phyloP scores from a whole-genome alignment of 2,113 vertebrate species.

The Electrona antarctica region DNA sequence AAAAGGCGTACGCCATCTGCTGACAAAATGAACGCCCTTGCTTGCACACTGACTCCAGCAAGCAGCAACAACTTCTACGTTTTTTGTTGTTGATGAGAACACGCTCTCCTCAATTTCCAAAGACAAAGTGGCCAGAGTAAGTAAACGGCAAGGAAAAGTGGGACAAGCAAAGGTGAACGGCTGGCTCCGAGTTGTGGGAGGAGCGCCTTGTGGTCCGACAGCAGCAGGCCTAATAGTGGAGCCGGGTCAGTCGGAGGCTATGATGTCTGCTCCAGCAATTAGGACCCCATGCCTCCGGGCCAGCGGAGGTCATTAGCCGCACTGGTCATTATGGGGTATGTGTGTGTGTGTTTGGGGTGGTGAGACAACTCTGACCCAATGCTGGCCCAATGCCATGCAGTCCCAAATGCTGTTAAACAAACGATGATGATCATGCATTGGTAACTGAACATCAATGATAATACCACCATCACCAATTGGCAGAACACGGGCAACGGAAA shows the following conservation, averaged over 20 bases:
- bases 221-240: slow-evolving; percentile 38
- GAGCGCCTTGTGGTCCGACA: slow-evolving; percentile 45
- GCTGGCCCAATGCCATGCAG: slow-evolving; percentile 26
- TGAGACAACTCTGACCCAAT: slow-evolving; percentile 33
- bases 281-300: slow-evolving; percentile 56
- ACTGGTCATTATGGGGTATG: slow-evolving; percentile 62
- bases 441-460: too few relatives aligned
- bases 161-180: slow-evolving; percentile 1
- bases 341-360: not conserved
- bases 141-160: slow-evolving; percentile 15
- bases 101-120: not conserved
- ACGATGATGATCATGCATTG: too few relatives aligned
- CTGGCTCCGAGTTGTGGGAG: slow-evolving; percentile 14
- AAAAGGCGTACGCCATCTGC: not conserved
- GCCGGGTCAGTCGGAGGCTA: slow-evolving; percentile 73
- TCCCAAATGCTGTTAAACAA: slow-evolving; percentile 45
- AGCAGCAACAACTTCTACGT: not conserved
- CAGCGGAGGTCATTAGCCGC: slow-evolving; percentile 71
- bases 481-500: not conserved
- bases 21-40: not conserved
- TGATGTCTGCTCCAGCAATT: slow-evolving; percentile 70
- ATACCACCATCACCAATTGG: not conserved
- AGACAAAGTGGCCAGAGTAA: not conserved
- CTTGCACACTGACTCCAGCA: not conserved
- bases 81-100: not conserved